Evolutionary conservation across 2,113 vertebrate genomes (phyloP).

Genomic region (Nesogale talazaci): DNA sequence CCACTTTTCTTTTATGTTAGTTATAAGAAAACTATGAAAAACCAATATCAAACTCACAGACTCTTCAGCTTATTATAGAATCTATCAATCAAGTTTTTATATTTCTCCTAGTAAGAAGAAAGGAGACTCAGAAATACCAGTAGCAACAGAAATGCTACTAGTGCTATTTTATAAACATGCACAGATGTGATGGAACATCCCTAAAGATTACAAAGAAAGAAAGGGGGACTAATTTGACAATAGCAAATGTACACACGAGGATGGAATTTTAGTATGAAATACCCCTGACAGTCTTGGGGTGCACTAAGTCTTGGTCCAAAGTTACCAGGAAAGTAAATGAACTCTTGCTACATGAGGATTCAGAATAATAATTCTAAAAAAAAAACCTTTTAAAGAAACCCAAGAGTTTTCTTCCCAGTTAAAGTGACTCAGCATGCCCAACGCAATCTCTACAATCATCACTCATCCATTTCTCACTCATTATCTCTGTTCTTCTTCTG

Average conservation of each 20-base stretch:
- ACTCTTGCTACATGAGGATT: not conserved
- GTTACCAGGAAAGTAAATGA: not conserved
- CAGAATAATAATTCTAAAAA: not conserved
- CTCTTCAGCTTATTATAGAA: conserved; percentile 33
- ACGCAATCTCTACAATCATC: too few species aligned
- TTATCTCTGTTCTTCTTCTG: too few species aligned
- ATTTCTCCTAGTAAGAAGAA: not conserved
- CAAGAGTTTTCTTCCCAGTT: too few species aligned
- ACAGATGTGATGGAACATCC: not conserved
- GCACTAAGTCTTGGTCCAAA: not conserved
- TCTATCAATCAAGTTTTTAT: conserved; percentile 45
- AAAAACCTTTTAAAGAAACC: not conserved
- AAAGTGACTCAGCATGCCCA: too few species aligned
- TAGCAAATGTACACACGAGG: not conserved
- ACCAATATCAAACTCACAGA: conserved; percentile 47
- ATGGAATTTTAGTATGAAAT: not conserved
- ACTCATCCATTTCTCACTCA: too few species aligned
- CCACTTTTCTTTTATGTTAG: conserved; percentile 53
- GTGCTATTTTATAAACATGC: conserved; percentile 3
- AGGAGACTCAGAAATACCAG: not conserved
- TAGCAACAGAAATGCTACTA: not conserved
- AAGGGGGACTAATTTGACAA: not conserved
- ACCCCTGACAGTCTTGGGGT: not conserved
- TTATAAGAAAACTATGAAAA: conserved; percentile 43
- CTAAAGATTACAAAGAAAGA: not conserved